These are phyloP conservation scores for Reticulitermes lucifugus DNA, from an alignment of 2,888 invertebrate genomes.

Conservation along the genomic window DNA sequence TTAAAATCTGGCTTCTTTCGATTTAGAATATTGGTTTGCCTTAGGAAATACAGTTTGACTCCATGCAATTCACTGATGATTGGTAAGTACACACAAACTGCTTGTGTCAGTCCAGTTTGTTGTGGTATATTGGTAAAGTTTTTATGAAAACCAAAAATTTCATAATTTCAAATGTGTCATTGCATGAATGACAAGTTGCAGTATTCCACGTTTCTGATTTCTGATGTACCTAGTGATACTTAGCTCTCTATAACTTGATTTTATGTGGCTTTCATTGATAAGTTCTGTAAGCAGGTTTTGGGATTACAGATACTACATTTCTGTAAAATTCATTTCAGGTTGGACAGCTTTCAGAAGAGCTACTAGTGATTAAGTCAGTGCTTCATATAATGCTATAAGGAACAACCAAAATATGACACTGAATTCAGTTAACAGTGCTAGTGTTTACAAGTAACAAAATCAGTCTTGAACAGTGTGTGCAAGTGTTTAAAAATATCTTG, in stretches of 20 bases:
- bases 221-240: neutral
- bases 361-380: slow-evolving; percentile 25
- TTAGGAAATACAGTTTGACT: too few relatives aligned
- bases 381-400: slow-evolving; percentile 13
- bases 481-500: slow-evolving; percentile 5
- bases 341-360: slow-evolving; percentile 20
- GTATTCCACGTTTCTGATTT: neutral
- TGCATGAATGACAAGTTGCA: neutral
- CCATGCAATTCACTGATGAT: too few relatives aligned
- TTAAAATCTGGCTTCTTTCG: too few relatives aligned
- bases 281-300: neutral
- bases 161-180: neutral
- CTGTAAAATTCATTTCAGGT: slow-evolving; percentile 1
- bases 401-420: neutral
- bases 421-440: neutral
- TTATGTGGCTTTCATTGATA: neutral
- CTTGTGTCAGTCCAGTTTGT: too few relatives aligned
- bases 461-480: neutral
- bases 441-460: neutral
- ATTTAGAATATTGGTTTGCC: too few relatives aligned
- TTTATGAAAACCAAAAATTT: too few relatives aligned
- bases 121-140: too few relatives aligned
- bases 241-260: neutral
- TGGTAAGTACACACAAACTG: too few relatives aligned
- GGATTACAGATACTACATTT: neutral